These are phyloP conservation scores for Pedetes capensis DNA, from an alignment of 2,113 vertebrate species.

Conservation along the genomic window DNA sequence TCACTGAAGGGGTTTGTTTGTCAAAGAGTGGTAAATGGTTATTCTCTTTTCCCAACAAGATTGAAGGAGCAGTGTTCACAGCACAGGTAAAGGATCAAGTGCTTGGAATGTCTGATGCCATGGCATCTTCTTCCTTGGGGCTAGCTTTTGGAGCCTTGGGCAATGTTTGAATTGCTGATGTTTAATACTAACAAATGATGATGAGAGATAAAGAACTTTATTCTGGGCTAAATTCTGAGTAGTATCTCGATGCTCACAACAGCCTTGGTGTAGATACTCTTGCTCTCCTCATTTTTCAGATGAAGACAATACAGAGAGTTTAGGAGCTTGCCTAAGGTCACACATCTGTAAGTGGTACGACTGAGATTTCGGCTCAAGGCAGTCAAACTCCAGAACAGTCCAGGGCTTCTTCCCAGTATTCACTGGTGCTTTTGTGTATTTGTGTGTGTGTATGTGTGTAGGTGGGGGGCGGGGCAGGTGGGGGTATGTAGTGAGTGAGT, in stretches of 20 bases:
- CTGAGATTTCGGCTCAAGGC: neutral
- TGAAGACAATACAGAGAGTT: neutral
- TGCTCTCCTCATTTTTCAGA: neutral
- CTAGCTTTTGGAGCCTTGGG: neutral
- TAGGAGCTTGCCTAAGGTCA: neutral
- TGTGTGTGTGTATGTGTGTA: neutral
- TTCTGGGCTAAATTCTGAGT: neutral
- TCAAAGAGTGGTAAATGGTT: neutral
- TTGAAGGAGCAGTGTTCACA: neutral
- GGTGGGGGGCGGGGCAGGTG: neutral
- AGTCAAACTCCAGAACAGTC: neutral
- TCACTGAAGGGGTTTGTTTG: neutral
- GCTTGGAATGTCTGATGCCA: neutral
- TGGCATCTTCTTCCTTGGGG: neutral
- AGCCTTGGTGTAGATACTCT: neutral
- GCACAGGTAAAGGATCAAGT: neutral
- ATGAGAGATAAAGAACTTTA: neutral
- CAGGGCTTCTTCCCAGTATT: neutral
- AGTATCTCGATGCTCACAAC: neutral
- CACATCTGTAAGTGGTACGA: neutral
- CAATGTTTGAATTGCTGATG: neutral
- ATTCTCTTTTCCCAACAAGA: conserved; percentile 20
- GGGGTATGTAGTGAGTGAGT: neutral
- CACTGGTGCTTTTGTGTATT: too few species aligned
- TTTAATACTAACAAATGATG: neutral